These are phyloP conservation scores for Melipona beecheii DNA, from an alignment of 2,888 invertebrate genomes.

Conservation along the genomic window DNA sequence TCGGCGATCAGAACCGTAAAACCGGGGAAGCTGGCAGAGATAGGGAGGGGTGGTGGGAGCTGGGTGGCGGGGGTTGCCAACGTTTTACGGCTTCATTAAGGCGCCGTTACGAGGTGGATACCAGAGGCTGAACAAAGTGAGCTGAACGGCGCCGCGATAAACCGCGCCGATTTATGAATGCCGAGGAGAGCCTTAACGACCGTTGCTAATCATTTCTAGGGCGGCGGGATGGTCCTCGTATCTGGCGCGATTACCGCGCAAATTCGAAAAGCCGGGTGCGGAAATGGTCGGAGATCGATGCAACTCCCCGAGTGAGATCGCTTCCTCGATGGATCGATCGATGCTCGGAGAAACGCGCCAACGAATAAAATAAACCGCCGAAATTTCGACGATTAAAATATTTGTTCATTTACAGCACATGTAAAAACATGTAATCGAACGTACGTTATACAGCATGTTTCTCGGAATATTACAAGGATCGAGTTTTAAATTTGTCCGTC, in stretches of 20 bases:
- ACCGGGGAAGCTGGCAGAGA: neutral
- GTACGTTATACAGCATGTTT: too few species aligned
- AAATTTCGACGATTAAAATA: neutral
- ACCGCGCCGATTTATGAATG: conserved; percentile 70
- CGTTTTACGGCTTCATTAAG: conserved; percentile 72
- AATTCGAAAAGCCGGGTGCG: conserved; percentile 24
- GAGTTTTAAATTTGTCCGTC: too few species aligned
- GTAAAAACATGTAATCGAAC: too few species aligned
- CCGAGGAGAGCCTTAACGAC: conserved; percentile 59
- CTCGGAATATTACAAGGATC: too few species aligned
- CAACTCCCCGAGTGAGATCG: conserved; percentile 1
- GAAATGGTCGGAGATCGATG: conserved; percentile 7
- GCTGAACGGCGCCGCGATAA: conserved; percentile 63
- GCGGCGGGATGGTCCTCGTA: neutral
- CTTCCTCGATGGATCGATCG: neutral
- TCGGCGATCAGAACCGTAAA: conserved; percentile 34
- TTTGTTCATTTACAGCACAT: too few species aligned
- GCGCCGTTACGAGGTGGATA: conserved; percentile 68
- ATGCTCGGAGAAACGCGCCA: neutral
- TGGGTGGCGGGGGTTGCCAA: conserved; percentile 33
- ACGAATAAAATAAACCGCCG: conserved; percentile 16
- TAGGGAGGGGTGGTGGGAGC: neutral
- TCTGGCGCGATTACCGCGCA: conserved; percentile 27
- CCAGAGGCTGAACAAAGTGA: conserved; percentile 65
- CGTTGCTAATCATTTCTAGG: conserved; percentile 67